Evolutionary conservation across 2,797 vertebrate genomes (phyloP).

Genomic region (Calcarius lapponicus): DNA sequence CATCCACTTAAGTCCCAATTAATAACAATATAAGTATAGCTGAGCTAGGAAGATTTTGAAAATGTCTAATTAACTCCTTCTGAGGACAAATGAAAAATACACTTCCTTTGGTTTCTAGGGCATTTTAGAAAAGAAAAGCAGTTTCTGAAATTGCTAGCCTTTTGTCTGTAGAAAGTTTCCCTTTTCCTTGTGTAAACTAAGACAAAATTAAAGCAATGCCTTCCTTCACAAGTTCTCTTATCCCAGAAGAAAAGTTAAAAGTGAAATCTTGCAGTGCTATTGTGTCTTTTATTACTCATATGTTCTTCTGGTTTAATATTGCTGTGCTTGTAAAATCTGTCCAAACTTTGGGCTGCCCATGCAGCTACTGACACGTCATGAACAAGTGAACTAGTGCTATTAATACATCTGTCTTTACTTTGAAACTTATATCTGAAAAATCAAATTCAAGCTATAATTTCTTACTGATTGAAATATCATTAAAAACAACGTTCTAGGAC

Average conservation of each 20-base stretch:
- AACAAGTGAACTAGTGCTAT: background rate
- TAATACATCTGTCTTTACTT: background rate
- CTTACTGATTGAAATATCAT: background rate
- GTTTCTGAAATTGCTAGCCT: background rate
- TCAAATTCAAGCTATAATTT: background rate
- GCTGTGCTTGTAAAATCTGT: background rate
- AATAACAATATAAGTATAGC: background rate
- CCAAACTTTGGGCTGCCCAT: background rate
- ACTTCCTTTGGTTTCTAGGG: background rate
- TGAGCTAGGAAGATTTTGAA: constrained; percentile 9
- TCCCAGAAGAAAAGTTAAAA: background rate
- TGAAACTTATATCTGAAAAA: background rate
- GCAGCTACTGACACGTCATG: background rate
- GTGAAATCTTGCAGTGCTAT: background rate
- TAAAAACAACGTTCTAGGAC: background rate
- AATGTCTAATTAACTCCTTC: constrained; percentile 7
- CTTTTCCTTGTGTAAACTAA: background rate
- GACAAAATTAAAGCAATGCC: background rate
- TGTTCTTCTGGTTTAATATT: background rate
- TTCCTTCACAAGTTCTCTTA: background rate
- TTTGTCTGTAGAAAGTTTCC: background rate
- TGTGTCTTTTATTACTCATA: background rate
- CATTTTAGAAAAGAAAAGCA: background rate
- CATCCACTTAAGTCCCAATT: background rate
- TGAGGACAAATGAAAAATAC: background rate